Conservation (phyloP, 2,797 vertebrate species). For the Pteropus rufus region DNA sequence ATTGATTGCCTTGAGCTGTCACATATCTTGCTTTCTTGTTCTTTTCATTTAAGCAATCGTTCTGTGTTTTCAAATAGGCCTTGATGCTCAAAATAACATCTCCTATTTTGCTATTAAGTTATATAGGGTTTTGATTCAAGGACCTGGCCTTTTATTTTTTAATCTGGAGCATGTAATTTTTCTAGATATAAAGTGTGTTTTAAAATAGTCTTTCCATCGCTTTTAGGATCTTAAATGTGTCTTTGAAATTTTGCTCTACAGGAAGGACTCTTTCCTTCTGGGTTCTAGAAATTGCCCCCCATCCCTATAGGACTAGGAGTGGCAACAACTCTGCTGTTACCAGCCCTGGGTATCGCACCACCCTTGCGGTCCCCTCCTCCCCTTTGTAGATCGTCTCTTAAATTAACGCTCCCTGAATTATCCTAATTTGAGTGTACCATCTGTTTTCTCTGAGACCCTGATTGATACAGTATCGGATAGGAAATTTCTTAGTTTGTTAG, state of each 20-base stretch:
- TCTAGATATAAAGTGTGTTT: not conserved
- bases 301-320: not conserved
- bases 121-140: not conserved
- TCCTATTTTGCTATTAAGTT: not conserved
- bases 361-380: not conserved
- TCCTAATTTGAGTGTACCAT: not conserved
- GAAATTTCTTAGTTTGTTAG: slow-evolving; percentile 5
- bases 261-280: not conserved
- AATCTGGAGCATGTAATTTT: not conserved
- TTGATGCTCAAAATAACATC: not conserved
- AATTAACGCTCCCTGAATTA: not conserved
- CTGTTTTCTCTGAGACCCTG: not conserved
- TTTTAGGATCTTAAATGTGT: not conserved
- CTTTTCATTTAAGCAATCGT: not conserved
- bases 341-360: not conserved
- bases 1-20: not conserved
- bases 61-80: not conserved
- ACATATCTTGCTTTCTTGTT: not conserved
- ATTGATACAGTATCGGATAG: not conserved
- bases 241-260: not conserved
- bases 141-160: not conserved
- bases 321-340: not conserved
- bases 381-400: not conserved
- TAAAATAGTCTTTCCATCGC: not conserved
- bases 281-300: not conserved